Evolutionary conservation across 2,113 vertebrate genomes (phyloP), one percentile per base, ranked within the genome.

Genomic region (Callorhinus ursinus): DNA sequence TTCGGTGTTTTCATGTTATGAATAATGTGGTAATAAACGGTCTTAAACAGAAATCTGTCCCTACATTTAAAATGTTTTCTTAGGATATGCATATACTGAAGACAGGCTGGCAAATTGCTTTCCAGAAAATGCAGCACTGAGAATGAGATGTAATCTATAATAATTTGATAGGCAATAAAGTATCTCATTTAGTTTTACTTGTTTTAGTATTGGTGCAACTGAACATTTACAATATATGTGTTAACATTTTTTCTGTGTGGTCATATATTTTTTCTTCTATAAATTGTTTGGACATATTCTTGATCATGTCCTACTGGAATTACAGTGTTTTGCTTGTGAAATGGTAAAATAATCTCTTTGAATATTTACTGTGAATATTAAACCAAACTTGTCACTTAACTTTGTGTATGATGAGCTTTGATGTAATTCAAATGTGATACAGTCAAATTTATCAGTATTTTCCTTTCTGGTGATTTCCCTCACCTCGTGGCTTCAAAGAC

Each of bases 41-140:
- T 93, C 22, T 15, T 59, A 21, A 90, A 90, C 36, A 97, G 93
- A 95, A 90, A 80, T 65, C 13, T 67, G 65, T 67, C 21, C 39
- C 39, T 81, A n/a, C 8, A 82, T 90, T 76, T 51, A 31, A 93
- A 76, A 72, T 51, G 74, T 82, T 59, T 86, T 24, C 79, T 46
- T 90, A 89, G 61, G 28, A 49, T 89, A 46, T 16, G 55, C 80
- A 88, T 74, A 80, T 80, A 28, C 79, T 82, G 55, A 76, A 74
- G 24, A 69, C 22, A 39, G 63, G 53, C n/a, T 71, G 33, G 24
- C n/a, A 93, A 89, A 71, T 5, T 46, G n/a, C 53, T 91, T 89
- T 63, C 71, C 39, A 71, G 86, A 93, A 86, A 86, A 90, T 67
- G 11, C 18, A 86, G 63, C 42, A 46, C 11, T 80, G 24, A 95